Evolutionary conservation across 2,888 invertebrate genomes (phyloP), one percentile per base, ranked within the genome.

Genomic region (Camponotus fellah): DNA sequence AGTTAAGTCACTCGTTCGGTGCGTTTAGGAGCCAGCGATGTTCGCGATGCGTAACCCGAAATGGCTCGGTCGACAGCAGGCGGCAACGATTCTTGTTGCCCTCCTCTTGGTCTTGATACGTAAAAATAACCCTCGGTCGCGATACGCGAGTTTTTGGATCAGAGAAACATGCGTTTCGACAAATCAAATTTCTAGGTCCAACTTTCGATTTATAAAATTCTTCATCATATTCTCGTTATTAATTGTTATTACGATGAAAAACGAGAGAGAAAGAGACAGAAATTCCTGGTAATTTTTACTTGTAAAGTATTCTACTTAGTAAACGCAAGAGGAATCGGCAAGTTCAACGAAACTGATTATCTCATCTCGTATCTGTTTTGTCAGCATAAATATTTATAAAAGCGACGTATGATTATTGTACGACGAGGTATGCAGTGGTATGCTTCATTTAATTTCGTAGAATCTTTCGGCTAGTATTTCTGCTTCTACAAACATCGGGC

Each of bases 51-150:
- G 91, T 94, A 93, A 93, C 94, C 94, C 94, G 94, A 95, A 94
- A 95, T 93, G 94, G 95, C 92, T 92, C 93, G 93, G 86, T 85
- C 76, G 85, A 71, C 84, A 83, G 87, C 85, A 84, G 85, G 83
- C 87, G 80, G 84, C 85, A 80, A 82, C 88, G 85, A 86, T 87
- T 86, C 87, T 83, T 86, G 87, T 85, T 87, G 84, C 88, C 87
- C 91, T 88, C 87, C 49, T 87, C 88, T 87, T 87, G 87, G 85
- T 86, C 89, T 87, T 75, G 82, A 62, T 87, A 93, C 85, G 89
- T 94, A 94, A 93, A 94, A 94, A 94, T 94, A 94, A 93, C 93
- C 92, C 92, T 92, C 92, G 90, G 90, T 90, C 87, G 65, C 72
- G 87, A 89, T 86, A 86, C 85, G 60, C 43, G 64, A 82, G 69